Percentiles rank a stretch among this genome's conserved stretches.
Conservation (phyloP, 2,888 invertebrate species). For the Leptinotarsa haldemani region DNA sequence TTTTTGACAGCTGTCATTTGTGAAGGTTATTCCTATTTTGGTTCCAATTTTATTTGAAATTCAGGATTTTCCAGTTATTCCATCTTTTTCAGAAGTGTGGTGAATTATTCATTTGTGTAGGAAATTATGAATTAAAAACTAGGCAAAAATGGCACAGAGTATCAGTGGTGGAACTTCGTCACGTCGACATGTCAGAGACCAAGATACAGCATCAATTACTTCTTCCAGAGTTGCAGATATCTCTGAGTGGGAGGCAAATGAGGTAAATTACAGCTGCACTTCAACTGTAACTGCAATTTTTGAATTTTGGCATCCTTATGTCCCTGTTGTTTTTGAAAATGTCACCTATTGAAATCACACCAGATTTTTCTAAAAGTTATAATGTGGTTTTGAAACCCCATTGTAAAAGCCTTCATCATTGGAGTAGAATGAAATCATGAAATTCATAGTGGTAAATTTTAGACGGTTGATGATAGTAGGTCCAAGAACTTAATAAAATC, state of each 20-base stretch:
- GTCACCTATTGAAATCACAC: too few relatives aligned
- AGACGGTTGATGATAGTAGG: too few relatives aligned
- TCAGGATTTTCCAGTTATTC: not conserved
- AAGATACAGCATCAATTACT: conserved; percentile 71
- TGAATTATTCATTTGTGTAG: not conserved
- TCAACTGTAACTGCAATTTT: not conserved
- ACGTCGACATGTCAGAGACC: conserved; percentile 72
- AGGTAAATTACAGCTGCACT: conserved; percentile 65
- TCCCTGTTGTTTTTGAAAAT: too few relatives aligned
- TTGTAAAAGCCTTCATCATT: too few relatives aligned
- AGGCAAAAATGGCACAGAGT: conserved; percentile 72
- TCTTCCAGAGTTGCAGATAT: conserved; percentile 74
- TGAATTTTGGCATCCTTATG: too few relatives aligned
- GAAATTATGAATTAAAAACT: conserved; percentile 27
- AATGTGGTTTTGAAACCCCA: too few relatives aligned
- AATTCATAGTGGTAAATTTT: too few relatives aligned
- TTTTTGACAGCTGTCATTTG: not conserved
- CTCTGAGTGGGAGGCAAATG: conserved; percentile 82
- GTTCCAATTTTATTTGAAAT: conserved; percentile 1
- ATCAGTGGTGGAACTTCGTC: conserved; percentile 73
- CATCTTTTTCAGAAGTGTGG: not conserved
- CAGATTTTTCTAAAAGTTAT: too few relatives aligned
- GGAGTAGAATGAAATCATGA: too few relatives aligned
- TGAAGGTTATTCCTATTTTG: conserved; percentile 11
- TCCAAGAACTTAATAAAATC: too few relatives aligned